These are phyloP conservation scores for Drusus annulatus DNA, from an alignment of 1,140 invertebrate species.

Conservation along the genomic window DNA sequence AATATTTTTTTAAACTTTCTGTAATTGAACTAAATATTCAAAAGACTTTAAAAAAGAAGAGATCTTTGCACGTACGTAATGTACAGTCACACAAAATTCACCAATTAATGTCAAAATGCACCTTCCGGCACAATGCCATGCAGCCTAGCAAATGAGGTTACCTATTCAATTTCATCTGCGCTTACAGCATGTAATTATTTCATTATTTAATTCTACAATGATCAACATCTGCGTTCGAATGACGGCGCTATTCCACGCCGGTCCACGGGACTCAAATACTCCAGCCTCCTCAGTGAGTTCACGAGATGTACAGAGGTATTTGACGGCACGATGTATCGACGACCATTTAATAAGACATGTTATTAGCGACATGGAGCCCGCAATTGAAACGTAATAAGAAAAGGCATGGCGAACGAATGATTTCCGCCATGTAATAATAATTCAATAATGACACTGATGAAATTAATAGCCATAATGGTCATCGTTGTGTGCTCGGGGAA, in stretches of 20 bases:
- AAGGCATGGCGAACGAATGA: constrained; percentile 9
- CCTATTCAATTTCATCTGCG: no score
- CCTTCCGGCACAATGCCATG: no score
- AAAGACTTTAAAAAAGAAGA: no score
- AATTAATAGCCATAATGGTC: constrained; percentile 25
- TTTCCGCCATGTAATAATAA: neutral
- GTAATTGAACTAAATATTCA: no score
- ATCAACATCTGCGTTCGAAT: constrained; percentile 4
- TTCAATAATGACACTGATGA: constrained; percentile 22
- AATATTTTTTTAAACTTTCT: no score
- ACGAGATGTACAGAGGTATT: neutral
- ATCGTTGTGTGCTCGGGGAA: neutral
- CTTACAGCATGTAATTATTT: neutral
- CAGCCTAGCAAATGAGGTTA: no score
- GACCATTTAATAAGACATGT: constrained; percentile 26
- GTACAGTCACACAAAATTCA: no score
- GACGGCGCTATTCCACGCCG: constrained; percentile 2
- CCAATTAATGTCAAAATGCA: no score
- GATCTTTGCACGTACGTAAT: no score
- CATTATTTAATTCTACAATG: constrained; percentile 9
- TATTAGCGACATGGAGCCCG: constrained; percentile 27
- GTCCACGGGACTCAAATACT: neutral
- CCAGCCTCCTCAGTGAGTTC: neutral
- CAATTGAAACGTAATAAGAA: constrained; percentile 27
- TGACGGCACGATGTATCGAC: neutral